Evolutionary conservation across 2,113 vertebrate species (phyloP), one percentile per base, ranked within the genome.

Genomic region (Girardinichthys multiradiatus): DNA sequence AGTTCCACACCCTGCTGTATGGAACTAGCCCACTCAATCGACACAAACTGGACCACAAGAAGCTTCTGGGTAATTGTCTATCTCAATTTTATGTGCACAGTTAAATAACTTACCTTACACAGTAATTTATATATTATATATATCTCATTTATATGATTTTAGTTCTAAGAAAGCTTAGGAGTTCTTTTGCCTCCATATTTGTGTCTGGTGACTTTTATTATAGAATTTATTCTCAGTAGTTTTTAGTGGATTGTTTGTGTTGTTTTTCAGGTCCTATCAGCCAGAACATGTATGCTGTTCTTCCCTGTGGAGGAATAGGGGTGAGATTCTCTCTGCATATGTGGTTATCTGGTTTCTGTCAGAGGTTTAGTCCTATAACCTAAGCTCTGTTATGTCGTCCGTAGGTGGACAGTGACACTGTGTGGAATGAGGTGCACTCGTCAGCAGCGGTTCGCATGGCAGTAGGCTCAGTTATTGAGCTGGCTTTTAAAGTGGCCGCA

Each of bases 41-140:
- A 63, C 91, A 92, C 87, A 92, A 92, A 30, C 87, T 92, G 83
- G 91, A 92, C 87, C 91, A 92, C 84, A 92, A 92, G 81, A 92
- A 92, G 64, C 80, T 92, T 33, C 78, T 92, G 58, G 91, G 91
- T 92, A 91, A 15, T 21, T 28, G 24, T 39, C 37, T 57, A 14
- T 66, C 45, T 30, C 28, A 74, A 9, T 27, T n/a, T 21, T 66
- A 28, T 3, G 4, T 54, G 8, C 48, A 54, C 21, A 51, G 21
- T 17, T 45, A 19, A 15, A 45, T 45, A n/a, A 45, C 24, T 54
- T 24, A 10, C n/a, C 24, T 2, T 54, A 51, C 7, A 24, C 19
- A 51, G 48, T 51, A n/a, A 24, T 51, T 51, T 51, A 15, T 19
- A 24, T 12, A 12, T 39, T 3, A 13, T 39, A 12, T 10, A 11